Evolutionary conservation across 2,113 vertebrate species (phyloP), one percentile per base, ranked within the genome.

Genomic region (Limanda limanda): DNA sequence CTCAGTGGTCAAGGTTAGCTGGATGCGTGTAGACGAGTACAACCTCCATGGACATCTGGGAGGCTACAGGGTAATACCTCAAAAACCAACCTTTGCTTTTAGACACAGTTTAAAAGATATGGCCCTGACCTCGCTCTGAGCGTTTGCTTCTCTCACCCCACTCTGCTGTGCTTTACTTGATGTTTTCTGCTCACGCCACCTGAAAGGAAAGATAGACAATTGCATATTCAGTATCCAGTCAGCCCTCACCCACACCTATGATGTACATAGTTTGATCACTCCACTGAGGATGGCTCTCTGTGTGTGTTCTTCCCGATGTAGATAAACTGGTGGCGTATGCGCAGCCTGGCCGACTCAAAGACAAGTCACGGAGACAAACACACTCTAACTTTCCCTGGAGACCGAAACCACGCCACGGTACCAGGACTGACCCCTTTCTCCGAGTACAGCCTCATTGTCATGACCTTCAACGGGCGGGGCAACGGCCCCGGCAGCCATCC

Each of bases 251-350:
- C 0, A 56, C 31, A 42, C 18, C 2, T 52, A 56, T 57, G 45
- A 70, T 21, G 20, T 68, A 23, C 54, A 67, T 18, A 59, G 15
- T 60, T 47, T 21, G 42, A 70, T 47, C 14, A 40, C 20, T 48
- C 40, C 12, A 3, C 47, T 51, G 47, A 51, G 47, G 47, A 18
- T 9, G 47, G 23, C 5, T 23, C 54, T 20, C 21, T 57, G 9
- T 68, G 18, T 76, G 23, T 63, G 45, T n/a, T 1, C 74, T 45
- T 81, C 20, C 40, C 20, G 13, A 15, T 80, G 37, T 25, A 99
- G 98, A 90, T 99, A 81, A 97, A 76, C 63, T 99, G 95, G 95
- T 99, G 98, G 98, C 97, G 95, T 88, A 92, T 95, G 18, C 96
- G 91, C 75, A 96, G 92, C 85, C 81, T 97, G 25, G 61, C 95